Evolutionary conservation across 2,797 vertebrate genomes (phyloP).

Genomic region (Gymnopithys bicolor): DNA sequence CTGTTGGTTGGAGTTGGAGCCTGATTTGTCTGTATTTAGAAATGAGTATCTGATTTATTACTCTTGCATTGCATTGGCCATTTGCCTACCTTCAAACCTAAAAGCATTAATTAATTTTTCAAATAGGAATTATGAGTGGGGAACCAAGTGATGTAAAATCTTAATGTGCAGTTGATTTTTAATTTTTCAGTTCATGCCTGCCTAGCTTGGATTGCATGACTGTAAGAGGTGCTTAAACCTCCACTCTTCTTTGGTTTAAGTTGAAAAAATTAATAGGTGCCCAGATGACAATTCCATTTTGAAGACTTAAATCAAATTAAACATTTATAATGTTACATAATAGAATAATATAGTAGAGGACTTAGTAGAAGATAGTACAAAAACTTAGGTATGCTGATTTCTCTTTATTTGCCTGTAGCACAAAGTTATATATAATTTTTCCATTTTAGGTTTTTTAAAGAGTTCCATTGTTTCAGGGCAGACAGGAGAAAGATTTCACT

Average conservation of each 20-base stretch:
- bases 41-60: neutral
- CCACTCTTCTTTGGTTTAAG: neutral
- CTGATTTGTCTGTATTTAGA: neutral
- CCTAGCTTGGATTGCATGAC: neutral
- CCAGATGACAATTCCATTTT: constrained; percentile 3
- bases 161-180: neutral
- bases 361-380: neutral
- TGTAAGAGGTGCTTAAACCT: neutral
- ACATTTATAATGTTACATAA: neutral
- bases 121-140: neutral
- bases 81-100: neutral
- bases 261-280: neutral
- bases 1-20: neutral
- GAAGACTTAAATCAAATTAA: neutral
- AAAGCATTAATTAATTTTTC: constrained; percentile 15
- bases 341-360: neutral
- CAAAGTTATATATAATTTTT: neutral
- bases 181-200: neutral
- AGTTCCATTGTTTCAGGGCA: neutral
- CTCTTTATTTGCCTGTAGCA: neutral
- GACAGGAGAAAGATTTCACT: neutral
- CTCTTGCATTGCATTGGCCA: neutral
- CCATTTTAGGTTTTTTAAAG: neutral
- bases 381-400: neutral
- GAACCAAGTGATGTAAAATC: neutral